These are phyloP conservation scores for Spodoptera exigua DNA, from an alignment of 2,888 invertebrate genomes.

Conservation along the genomic window DNA sequence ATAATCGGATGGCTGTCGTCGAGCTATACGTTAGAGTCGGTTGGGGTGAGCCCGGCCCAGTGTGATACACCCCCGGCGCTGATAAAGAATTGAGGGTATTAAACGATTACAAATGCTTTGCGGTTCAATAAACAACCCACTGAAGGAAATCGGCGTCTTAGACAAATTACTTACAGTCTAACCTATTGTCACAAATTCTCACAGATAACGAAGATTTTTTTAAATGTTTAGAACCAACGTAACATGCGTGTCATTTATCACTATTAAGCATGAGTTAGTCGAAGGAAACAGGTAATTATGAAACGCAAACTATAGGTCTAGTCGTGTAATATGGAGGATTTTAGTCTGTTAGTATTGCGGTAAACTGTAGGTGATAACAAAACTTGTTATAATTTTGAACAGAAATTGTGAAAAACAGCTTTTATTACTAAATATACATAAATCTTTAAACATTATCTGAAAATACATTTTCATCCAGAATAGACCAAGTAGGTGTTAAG, in stretches of 20 bases:
- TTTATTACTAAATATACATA: too few relatives aligned
- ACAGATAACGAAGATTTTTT: slow-evolving; percentile 10
- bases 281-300: slow-evolving; percentile 28
- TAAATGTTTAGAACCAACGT: slow-evolving; percentile 4
- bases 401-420: neutral
- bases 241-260: slow-evolving; percentile 22
- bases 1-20: slow-evolving; percentile 84
- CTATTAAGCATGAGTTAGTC: slow-evolving; percentile 11
- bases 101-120: slow-evolving; percentile 90
- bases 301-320: slow-evolving; percentile 27
- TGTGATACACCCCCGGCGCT: slow-evolving; percentile 74
- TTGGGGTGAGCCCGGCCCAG: slow-evolving; percentile 74
- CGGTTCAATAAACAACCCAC: slow-evolving; percentile 87
- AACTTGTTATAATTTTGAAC: slow-evolving; percentile 1
- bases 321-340: slow-evolving; percentile 24
- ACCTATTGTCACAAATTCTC: slow-evolving; percentile 45
- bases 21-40: slow-evolving; percentile 79
- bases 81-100: slow-evolving; percentile 90
- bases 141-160: slow-evolving; percentile 78
- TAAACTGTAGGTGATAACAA: slow-evolving; percentile 1
- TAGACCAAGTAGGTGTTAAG: neutral
- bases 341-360: slow-evolving; percentile 4
- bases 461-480: neutral
- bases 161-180: slow-evolving; percentile 78
- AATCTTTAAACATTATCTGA: neutral